Evolutionary conservation across 2,888 invertebrate genomes (phyloP), one percentile per base, ranked within the genome.

Genomic region (Octodonta nipae): DNA sequence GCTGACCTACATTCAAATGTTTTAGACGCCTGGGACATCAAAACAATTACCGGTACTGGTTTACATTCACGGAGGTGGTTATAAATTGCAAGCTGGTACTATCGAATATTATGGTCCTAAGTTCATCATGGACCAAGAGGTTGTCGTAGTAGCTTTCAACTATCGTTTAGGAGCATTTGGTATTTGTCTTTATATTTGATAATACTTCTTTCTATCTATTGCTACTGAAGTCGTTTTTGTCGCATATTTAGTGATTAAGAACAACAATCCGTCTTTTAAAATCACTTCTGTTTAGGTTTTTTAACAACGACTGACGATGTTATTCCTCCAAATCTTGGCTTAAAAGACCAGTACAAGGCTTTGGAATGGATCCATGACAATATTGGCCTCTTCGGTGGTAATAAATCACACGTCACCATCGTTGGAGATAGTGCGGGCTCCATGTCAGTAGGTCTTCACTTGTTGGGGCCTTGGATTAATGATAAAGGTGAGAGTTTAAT

Each of bases 391-490:
- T 22, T 22, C 11, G 22, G 22, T 3, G 22, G 22, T 22, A 22
- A 22, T 11, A 22, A 11, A 10, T 22, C 22, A 10, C 22, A 10
- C 11, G 22, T 22, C 11, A 22, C 22, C 22, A 22, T 22, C 3
- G 22, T 11, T 22, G 22, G 22, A 22, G 10, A 22, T 10, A 22
- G 22, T 22, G 11, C 22, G n/a, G 22, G 22, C n/a, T 22, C 22
- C n/a, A n/a, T 10, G 11, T 22, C 22, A 22, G 22, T 22, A 10
- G 22, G 22, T 10, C 11, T 22, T 10, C 22, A 22, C 4, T 10
- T 22, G n/a, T 2, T 22, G n/a, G 22, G 22, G 2, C 11, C 22
- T 11, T 22, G 22, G 22, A 22, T 3, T 22, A 22, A 22, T 22
- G 22, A 22, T 10, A 22, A n/a, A n/a, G n/a, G n/a, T n/a, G n/a